Conservation (phyloP, 2,888 invertebrate genomes). For the Protonemura montana region DNA sequence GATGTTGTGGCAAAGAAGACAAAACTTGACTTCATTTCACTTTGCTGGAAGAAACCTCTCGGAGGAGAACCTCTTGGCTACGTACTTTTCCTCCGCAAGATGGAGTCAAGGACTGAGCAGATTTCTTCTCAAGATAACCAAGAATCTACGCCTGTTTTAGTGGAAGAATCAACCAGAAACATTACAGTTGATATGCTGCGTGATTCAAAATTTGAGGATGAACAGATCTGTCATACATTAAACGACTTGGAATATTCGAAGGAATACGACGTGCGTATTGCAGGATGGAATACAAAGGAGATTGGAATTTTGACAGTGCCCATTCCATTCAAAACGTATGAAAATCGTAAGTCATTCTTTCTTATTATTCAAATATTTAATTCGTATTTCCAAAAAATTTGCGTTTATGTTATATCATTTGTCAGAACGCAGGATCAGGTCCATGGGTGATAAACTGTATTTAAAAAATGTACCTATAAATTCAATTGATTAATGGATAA, state of each 20-base stretch:
- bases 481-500: too few species aligned
- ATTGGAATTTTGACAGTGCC: conserved; percentile 38
- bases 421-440: too few species aligned
- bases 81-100: conserved; percentile 20
- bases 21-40: conserved; percentile 14
- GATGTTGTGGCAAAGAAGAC: conserved; percentile 24
- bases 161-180: background rate
- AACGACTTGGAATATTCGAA: conserved; percentile 20
- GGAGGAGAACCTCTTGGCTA: conserved; percentile 43
- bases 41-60: conserved; percentile 36
- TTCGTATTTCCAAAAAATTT: too few species aligned
- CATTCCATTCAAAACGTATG: conserved; percentile 31
- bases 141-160: background rate
- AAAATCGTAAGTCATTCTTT: conserved; percentile 8
- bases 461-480: too few species aligned
- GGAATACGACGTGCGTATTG: conserved; percentile 36
- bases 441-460: too few species aligned
- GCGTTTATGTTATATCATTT: too few species aligned
- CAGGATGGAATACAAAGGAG: conserved; percentile 43
- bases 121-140: background rate
- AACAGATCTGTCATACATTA: conserved; percentile 32
- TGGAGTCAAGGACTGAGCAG: background rate
- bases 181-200: conserved; percentile 1
- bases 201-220: background rate
- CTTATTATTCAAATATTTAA: too few species aligned